Evolutionary conservation across 2,797 vertebrate genomes (phyloP).

Genomic region (Hemitrygon akajei): DNA sequence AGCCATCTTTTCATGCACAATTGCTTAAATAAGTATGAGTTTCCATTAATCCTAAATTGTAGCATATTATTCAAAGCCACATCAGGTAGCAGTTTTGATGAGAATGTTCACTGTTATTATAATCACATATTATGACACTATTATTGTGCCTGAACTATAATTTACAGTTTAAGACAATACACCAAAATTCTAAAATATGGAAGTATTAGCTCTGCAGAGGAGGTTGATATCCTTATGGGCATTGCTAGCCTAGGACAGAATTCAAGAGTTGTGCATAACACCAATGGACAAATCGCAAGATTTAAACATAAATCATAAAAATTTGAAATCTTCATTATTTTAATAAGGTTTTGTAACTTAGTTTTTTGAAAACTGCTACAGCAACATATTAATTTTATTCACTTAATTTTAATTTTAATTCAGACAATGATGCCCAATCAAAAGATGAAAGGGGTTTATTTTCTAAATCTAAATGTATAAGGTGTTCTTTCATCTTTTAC

Average conservation of each 20-base stretch:
- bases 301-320: no score
- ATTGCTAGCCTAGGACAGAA: not conserved
- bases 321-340: not conserved
- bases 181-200: not conserved
- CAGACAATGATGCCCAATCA: not conserved
- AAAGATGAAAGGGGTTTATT: constrained; percentile 15
- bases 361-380: not conserved
- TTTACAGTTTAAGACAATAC: constrained; percentile 8
- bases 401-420: constrained; percentile 10
- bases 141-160: no score
- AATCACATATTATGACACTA: not conserved
- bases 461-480: not conserved
- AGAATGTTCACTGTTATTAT: constrained; percentile 12
- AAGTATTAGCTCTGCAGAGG: not conserved
- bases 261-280: not conserved
- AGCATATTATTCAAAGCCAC: not conserved
- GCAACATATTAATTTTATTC: not conserved
- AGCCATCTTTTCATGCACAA: constrained; percentile 10
- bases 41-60: constrained; percentile 23
- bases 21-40: constrained; percentile 25
- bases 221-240: not conserved
- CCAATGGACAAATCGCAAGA: not conserved
- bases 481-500: not conserved
- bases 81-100: not conserved
- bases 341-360: not conserved